These are phyloP conservation scores for Hiodon tergisus DNA, from an alignment of 2,113 vertebrate species.

Conservation along the genomic window DNA sequence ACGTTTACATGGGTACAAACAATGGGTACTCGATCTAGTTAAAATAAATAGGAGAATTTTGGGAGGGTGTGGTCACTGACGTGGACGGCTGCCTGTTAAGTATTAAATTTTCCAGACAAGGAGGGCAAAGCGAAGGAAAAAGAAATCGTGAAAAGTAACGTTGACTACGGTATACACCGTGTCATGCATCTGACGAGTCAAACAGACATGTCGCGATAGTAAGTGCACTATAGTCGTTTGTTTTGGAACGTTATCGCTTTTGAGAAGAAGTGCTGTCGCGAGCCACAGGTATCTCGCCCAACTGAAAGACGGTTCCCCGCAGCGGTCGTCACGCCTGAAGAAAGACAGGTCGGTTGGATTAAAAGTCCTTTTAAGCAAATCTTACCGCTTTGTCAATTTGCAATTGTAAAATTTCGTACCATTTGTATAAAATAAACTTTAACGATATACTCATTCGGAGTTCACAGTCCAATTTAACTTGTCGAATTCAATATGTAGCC, in stretches of 20 bases:
- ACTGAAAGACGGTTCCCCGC: neutral
- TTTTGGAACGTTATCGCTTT: neutral
- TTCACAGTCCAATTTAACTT: too few species aligned
- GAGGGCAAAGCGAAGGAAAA: conserved; percentile 5
- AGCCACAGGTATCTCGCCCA: conserved; percentile 2
- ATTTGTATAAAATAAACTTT: too few species aligned
- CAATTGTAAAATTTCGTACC: too few species aligned
- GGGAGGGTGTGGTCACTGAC: conserved; percentile 43
- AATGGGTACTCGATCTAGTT: neutral
- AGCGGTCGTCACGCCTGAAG: neutral
- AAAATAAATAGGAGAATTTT: neutral
- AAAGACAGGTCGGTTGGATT: conserved; percentile 8
- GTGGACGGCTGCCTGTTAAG: conserved; percentile 30
- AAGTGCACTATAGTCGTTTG: neutral
- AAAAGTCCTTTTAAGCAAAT: neutral
- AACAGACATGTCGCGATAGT: neutral
- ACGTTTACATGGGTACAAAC: neutral
- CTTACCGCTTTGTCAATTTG: too few species aligned
- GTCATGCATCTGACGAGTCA: neutral
- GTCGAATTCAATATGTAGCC: too few species aligned
- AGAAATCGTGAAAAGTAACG: neutral
- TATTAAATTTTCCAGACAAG: neutral
- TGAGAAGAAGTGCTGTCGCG: neutral
- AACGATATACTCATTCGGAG: too few species aligned
- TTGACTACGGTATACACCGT: too few species aligned